A percentile compares a stretch with the other conserved stretches of the same genome.
Evolutionary conservation across 1,140 invertebrate genomes (phyloP).

Genomic region (Meloidogyne floridensis): DNA sequence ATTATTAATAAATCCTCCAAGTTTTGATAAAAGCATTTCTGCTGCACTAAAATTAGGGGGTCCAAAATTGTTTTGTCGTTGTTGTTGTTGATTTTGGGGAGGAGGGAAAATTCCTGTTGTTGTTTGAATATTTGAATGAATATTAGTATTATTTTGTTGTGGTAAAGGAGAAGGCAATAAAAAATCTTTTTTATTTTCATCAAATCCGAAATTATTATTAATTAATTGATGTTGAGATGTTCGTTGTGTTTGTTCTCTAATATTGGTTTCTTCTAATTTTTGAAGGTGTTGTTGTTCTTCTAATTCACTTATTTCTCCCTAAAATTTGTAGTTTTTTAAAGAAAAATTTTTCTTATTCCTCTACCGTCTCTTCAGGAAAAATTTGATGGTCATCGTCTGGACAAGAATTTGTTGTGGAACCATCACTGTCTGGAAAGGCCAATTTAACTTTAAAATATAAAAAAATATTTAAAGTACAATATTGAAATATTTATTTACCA

Average conservation of each 20-base stretch:
- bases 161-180: background rate
- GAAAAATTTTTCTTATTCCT: too few species aligned
- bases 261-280: background rate
- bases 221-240: too few species aligned
- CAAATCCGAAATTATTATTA: background rate
- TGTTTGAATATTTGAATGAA: background rate
- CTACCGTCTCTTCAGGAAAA: slow-evolving; percentile 12
- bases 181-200: background rate
- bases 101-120: background rate
- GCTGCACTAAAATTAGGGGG: background rate
- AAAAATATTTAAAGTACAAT: background rate
- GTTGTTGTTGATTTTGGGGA: background rate
- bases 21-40: background rate
- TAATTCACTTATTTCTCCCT: slow-evolving; percentile 9
- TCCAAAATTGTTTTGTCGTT: background rate
- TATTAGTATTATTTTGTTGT: background rate
- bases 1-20: background rate
- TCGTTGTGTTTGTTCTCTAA: background rate
- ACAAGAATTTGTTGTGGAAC: background rate
- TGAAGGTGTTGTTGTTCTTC: background rate
- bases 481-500: slow-evolving; percentile 20
- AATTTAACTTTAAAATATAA: slow-evolving; percentile 13
- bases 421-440: background rate
- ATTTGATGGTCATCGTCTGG: background rate
- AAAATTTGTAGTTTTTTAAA: background rate